Evolutionary conservation across 1,140 invertebrate species (phyloP).

Genomic region (Drosophila bipectinata): DNA sequence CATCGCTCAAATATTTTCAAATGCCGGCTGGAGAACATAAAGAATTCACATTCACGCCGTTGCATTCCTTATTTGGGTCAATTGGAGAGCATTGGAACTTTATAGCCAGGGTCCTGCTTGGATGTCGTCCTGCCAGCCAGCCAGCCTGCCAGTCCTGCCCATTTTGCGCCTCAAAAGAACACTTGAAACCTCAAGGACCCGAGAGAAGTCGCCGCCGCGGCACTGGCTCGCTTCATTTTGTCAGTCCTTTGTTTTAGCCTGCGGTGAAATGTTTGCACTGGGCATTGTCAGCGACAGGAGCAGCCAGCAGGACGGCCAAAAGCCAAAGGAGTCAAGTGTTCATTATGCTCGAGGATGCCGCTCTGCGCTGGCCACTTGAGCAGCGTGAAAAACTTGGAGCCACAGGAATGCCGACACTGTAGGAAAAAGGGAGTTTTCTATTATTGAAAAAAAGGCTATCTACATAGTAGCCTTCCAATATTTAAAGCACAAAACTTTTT

Average conservation of each 20-base stretch:
- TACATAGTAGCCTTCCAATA: too few relatives aligned
- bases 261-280: slow-evolving; percentile 54
- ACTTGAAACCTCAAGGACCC: slow-evolving; percentile 49
- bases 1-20: slow-evolving; percentile 37
- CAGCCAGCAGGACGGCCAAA: slow-evolving; percentile 47
- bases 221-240: slow-evolving; percentile 47
- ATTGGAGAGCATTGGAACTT: slow-evolving; percentile 46
- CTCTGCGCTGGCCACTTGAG: slow-evolving; percentile 54
- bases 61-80: slow-evolving; percentile 57
- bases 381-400: slow-evolving; percentile 59
- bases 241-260: slow-evolving; percentile 57
- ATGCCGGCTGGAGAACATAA: slow-evolving; percentile 15
- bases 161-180: slow-evolving; percentile 41
- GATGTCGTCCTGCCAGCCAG: too few relatives aligned
- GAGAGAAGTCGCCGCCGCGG: slow-evolving; percentile 1
- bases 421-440: not conserved
- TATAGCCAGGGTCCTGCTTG: slow-evolving; percentile 26
- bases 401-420: slow-evolving; percentile 23
- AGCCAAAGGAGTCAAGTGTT: slow-evolving; percentile 73
- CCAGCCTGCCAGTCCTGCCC: too few relatives aligned
- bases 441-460: too few relatives aligned
- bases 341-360: slow-evolving; percentile 61
- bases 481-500: not conserved
- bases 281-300: slow-evolving; percentile 41
- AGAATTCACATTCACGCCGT: slow-evolving; percentile 37